These are phyloP conservation scores for Pocillopora damicornis DNA, from an alignment of 64 coral and sea anemone species.

Conservation along the genomic window DNA sequence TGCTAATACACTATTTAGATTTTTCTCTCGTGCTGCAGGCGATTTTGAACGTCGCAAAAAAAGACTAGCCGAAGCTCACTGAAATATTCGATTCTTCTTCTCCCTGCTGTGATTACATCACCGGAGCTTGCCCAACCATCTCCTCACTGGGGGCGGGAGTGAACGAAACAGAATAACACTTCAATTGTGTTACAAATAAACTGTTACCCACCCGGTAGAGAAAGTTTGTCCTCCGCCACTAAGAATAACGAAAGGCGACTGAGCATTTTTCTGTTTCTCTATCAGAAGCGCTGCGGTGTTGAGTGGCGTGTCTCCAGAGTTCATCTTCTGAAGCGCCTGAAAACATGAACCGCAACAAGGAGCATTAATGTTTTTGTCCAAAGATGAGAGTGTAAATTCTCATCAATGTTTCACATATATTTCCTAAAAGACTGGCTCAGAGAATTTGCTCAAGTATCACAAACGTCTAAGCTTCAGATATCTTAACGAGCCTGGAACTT, in stretches of 20 bases:
- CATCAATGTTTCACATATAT: too few relatives aligned
- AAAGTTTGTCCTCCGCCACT: slow-evolving; percentile 91
- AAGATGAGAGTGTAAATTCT: background rate
- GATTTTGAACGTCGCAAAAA: too few relatives aligned
- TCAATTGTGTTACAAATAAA: background rate
- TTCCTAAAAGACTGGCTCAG: too few relatives aligned
- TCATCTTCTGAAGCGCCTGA: slow-evolving; percentile 95
- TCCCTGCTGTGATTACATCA: too few relatives aligned
- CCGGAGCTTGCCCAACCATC: too few relatives aligned
- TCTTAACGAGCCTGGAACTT: too few relatives aligned
- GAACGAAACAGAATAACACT: background rate
- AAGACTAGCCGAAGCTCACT: too few relatives aligned
- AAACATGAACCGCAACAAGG: background rate
- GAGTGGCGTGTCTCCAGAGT: slow-evolving; percentile 84
- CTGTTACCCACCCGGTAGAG: slow-evolving; percentile 67
- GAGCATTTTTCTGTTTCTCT: slow-evolving; percentile 87
- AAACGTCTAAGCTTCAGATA: background rate
- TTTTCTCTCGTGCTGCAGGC: too few relatives aligned
- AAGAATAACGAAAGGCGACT: slow-evolving; percentile 86
- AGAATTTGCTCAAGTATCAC: too few relatives aligned
- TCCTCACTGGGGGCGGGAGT: background rate
- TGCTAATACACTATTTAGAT: too few relatives aligned
- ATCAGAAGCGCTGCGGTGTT: slow-evolving; percentile 85
- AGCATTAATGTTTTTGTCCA: background rate
- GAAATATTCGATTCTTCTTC: too few relatives aligned